Conservation (phyloP, 2,113 vertebrate genomes). For the Nothoprocta pentlandii region DNA sequence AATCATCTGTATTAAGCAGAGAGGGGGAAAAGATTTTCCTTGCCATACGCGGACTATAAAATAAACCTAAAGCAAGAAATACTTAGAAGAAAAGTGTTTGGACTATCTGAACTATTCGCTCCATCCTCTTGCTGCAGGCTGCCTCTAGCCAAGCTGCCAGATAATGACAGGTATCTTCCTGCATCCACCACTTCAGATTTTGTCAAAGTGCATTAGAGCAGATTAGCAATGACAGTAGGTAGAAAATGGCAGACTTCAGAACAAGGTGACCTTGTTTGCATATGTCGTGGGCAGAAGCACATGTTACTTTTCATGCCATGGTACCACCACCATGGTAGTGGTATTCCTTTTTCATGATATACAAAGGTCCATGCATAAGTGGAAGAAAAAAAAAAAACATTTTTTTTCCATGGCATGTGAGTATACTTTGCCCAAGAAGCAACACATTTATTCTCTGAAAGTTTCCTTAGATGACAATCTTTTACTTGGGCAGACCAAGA, state of each 20-base stretch:
- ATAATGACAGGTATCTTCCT: background rate
- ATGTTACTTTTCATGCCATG: background rate
- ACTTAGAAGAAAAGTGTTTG: background rate
- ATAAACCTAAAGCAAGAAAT: background rate
- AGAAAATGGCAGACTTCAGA: background rate
- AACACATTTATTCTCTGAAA: background rate
- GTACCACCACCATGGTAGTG: background rate
- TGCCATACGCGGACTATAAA: background rate
- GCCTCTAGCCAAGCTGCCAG: background rate
- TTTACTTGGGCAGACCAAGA: background rate
- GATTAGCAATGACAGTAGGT: background rate
- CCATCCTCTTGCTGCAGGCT: background rate
- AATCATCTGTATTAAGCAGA: background rate
- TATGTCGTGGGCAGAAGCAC: background rate
- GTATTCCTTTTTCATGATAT: fast-evolving
- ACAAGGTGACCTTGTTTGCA: background rate
- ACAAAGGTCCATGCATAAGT: background rate
- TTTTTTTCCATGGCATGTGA: background rate
- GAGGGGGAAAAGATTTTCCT: background rate
- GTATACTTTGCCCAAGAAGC: background rate
- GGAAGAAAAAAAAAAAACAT: background rate
- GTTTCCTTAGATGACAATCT: background rate
- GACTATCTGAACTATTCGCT: background rate
- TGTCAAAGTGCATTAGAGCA: background rate
- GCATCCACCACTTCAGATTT: background rate